Evolutionary conservation across 2,113 vertebrate species (phyloP), one percentile per base, ranked within the genome.

Genomic region (Rissa tridactyla): DNA sequence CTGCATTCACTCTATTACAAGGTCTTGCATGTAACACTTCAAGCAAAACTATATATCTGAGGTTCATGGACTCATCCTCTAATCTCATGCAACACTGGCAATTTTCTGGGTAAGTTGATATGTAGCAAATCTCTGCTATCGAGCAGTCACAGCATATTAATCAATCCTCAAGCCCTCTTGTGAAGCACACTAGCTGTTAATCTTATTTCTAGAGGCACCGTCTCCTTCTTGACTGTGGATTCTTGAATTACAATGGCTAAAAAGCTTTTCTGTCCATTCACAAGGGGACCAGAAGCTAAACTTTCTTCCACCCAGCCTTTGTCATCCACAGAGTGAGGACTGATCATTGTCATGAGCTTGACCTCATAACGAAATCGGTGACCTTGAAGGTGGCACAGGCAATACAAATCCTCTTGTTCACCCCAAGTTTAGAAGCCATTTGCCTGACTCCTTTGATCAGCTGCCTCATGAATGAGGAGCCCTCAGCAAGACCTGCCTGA

Each of bases 391-490:
- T 95, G 94, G 75, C 92, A 58, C n/a, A 86, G 76, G 93, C 92
- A 88, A 83, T 66, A 80, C 85, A 95, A 91, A 93, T 90, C 75
- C 75, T 65, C 88, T 82, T 51, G 78, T 87, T 96, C 90, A 42
- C 80, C 85, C 92, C 92, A 90, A 88, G 82, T 96, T 92, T 81
- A 82, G 94, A 95, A 95, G 69, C 61, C 2, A 1, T 92, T 94
- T 86, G 84, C 90, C 84, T 57, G 71, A 82, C 30, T 91, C 57
- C 85, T 97, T 97, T 97, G 92, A 97, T 96, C 89, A 91, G 46
- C 58, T 88, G 64, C 49, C 49, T 91, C 52, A 72, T 85, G 87
- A 95, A 94, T 89, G 89, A 76, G 66, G 57, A 94, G 93, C 70
- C 80, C 87, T 73, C 91, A 91, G 84, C 81, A 87, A 94, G 90